Evolutionary conservation across 1,140 invertebrate genomes (phyloP).

Genomic region (Zaprionus africanus): DNA sequence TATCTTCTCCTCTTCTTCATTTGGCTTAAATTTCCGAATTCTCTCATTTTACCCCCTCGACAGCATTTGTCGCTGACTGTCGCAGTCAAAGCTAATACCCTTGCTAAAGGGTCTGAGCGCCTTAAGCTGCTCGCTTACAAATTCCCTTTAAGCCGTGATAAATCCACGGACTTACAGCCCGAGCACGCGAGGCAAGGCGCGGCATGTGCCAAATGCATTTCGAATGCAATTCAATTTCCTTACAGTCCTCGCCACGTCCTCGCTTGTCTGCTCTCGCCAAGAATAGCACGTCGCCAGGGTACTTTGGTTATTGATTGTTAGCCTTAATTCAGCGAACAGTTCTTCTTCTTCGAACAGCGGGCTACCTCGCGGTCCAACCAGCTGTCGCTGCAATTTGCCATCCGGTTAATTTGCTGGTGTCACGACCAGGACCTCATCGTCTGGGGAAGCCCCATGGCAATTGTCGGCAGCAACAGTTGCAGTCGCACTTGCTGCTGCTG

Average conservation of each 20-base stretch:
- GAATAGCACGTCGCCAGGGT: conserved; percentile 11
- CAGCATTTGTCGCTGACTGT: background rate
- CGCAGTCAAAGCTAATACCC: conserved; percentile 2
- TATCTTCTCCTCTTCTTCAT: background rate
- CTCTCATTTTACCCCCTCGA: background rate
- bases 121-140: conserved; percentile 25
- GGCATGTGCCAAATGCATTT: conserved; percentile 65
- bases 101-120: background rate
- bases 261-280: conserved; percentile 17
- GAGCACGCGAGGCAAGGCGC: conserved; percentile 9
- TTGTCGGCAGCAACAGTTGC: background rate
- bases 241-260: conserved; percentile 26
- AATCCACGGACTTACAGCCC: conserved; percentile 37
- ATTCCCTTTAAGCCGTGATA: conserved; percentile 51
- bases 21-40: background rate
- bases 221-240: conserved; percentile 77
- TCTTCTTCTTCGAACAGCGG: background rate
- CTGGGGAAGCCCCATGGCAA: background rate
- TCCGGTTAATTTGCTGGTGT: conserved; percentile 58
- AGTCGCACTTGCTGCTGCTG: background rate
- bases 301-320: conserved; percentile 56
- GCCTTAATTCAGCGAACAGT: conserved; percentile 56
- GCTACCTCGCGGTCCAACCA: background rate
- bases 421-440: conserved; percentile 37
- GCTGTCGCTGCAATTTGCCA: conserved; percentile 43